phyloP scores from a whole-genome alignment of 2,888 invertebrate genomes.

The Pogonocherus hispidulus region DNA sequence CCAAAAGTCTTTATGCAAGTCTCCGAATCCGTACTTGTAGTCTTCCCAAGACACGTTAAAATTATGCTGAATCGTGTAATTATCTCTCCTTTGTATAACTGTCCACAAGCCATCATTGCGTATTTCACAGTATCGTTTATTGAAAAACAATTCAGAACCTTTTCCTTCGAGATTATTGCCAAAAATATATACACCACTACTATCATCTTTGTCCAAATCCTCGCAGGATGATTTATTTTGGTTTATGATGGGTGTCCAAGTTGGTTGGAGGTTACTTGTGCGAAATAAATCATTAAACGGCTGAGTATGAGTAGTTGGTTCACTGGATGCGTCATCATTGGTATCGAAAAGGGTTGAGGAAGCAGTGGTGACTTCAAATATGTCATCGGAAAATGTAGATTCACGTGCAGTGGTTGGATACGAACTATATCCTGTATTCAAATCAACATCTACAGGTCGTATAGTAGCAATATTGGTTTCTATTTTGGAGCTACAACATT shows the following conservation, averaged over 20 bases:
- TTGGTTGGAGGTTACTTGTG: slow-evolving; percentile 20
- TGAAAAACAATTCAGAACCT: slow-evolving; percentile 64
- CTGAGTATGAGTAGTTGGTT: background rate
- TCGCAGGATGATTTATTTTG: slow-evolving; percentile 65
- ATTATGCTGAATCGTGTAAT: slow-evolving; percentile 66
- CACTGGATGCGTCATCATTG: background rate
- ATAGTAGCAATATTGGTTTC: background rate
- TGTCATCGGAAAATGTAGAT: slow-evolving; percentile 6
- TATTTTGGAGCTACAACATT: slow-evolving; percentile 2
- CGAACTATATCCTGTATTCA: background rate
- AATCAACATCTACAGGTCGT: background rate
- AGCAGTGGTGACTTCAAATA: background rate
- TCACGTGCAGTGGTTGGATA: background rate
- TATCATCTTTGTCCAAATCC: slow-evolving; percentile 62
- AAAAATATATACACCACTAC: slow-evolving; percentile 68
- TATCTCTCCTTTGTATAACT: slow-evolving; percentile 70
- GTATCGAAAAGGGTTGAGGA: background rate
- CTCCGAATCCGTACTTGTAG: slow-evolving; percentile 74
- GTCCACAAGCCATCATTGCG: slow-evolving; percentile 71
- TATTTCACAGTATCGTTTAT: slow-evolving; percentile 70
- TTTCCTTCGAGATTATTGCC: slow-evolving; percentile 46
- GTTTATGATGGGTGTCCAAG: slow-evolving; percentile 38
- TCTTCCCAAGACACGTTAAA: slow-evolving; percentile 73
- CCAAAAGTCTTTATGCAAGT: slow-evolving; percentile 72
- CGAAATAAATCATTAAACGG: background rate